Conservation (phyloP, 1,140 invertebrate species). For the Dendrolimus punctatus region DNA sequence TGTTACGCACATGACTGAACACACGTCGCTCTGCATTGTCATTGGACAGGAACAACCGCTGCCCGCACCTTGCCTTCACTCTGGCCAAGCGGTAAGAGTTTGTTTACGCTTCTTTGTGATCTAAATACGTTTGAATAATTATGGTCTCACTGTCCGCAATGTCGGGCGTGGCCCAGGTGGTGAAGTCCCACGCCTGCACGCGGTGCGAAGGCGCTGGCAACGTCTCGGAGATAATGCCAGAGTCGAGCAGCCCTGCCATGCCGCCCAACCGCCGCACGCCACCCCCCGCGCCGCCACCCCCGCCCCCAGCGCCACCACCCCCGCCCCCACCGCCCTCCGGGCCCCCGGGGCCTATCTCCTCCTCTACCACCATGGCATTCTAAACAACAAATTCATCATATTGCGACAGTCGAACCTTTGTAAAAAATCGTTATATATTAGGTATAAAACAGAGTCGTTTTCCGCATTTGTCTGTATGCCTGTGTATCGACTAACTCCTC, state of each 20-base stretch:
- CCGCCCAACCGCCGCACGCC: conserved; percentile 31
- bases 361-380: conserved; percentile 56
- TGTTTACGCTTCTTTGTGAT: no score
- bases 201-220: conserved; percentile 73
- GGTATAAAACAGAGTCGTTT: no score
- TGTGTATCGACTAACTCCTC: no score
- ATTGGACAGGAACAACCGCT: no score
- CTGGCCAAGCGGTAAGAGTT: no score
- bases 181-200: conserved; percentile 90
- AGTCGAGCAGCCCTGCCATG: conserved; percentile 50
- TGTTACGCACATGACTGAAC: no score
- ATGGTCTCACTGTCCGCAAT: conserved; percentile 78
- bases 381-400: conserved; percentile 13
- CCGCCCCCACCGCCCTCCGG: conserved; percentile 15
- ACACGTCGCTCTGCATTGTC: no score
- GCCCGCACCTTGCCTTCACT: no score
- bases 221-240: conserved; percentile 49
- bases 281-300: conserved; percentile 8
- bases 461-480: no score
- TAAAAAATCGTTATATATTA: no score
- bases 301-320: conserved; percentile 7
- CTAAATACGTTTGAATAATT: background rate
- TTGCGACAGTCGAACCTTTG: background rate
- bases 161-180: conserved; percentile 79
- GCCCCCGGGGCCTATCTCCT: conserved; percentile 24